A percentile compares a stretch with the other conserved stretches of the same genome.
Evolutionary conservation across 2,888 invertebrate species (phyloP).

Genomic region (Drosophila nigricruria): DNA sequence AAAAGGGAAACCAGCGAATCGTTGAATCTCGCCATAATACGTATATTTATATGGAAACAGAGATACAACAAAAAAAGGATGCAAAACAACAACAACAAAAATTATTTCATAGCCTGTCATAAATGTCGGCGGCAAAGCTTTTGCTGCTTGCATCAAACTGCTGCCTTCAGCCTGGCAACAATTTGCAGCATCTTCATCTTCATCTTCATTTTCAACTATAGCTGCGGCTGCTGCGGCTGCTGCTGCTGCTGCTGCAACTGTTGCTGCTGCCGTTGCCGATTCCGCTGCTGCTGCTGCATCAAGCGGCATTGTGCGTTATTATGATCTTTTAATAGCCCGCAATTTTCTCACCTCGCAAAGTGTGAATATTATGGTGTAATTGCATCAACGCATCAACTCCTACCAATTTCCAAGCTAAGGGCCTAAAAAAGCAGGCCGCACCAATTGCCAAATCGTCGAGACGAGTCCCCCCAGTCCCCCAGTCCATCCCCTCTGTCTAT

Average conservation of each 20-base stretch:
- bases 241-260: background rate
- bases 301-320: slow-evolving; percentile 77
- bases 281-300: slow-evolving; percentile 19
- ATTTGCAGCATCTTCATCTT: slow-evolving; percentile 78
- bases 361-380: slow-evolving; percentile 86
- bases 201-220: slow-evolving; percentile 69
- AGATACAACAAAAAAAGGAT: slow-evolving; percentile 5
- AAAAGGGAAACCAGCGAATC: slow-evolving; percentile 24
- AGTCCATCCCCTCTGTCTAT: background rate
- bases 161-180: slow-evolving; percentile 45
- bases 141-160: slow-evolving; percentile 42
- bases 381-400: slow-evolving; percentile 86
- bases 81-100: slow-evolving; percentile 25
- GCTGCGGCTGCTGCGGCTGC: slow-evolving; percentile 7
- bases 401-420: slow-evolving; percentile 83
- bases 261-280: slow-evolving; percentile 12
- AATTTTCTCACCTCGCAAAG: slow-evolving; percentile 86
- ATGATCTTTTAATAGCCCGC: slow-evolving; percentile 86
- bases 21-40: slow-evolving; percentile 3
- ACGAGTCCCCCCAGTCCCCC: background rate
- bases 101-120: slow-evolving; percentile 78
- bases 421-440: slow-evolving; percentile 72
- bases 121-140: slow-evolving; percentile 73
- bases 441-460: slow-evolving; percentile 74
- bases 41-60: slow-evolving; percentile 15